Evolutionary conservation across 2,113 vertebrate genomes (phyloP).

Genomic region (Sturnus vulgaris): DNA sequence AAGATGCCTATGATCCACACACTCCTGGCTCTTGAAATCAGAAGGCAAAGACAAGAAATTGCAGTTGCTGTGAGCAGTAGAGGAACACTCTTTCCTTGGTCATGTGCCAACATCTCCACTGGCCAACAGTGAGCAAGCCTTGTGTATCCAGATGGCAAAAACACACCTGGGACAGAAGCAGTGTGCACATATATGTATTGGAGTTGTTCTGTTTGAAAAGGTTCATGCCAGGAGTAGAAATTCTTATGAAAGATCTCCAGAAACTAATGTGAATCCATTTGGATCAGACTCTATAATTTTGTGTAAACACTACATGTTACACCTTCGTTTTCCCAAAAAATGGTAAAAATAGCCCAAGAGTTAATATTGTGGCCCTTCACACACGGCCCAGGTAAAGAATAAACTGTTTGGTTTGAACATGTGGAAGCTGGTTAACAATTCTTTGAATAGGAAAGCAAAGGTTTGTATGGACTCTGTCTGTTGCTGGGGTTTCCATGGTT

Average conservation of each 20-base stretch:
- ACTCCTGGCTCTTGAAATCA: background rate
- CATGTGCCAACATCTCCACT: background rate
- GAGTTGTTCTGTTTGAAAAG: background rate
- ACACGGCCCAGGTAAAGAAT: background rate
- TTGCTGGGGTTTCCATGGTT: conserved; percentile 1
- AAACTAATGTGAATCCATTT: background rate
- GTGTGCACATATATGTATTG: background rate
- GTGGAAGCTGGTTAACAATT: background rate
- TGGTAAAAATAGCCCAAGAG: background rate
- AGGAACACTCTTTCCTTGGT: background rate
- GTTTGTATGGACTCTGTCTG: background rate
- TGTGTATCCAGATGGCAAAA: background rate
- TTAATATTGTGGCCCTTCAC: background rate
- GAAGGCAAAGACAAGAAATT: background rate
- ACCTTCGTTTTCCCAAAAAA: background rate
- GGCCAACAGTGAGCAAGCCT: background rate
- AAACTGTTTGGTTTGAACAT: background rate
- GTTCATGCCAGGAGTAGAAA: background rate
- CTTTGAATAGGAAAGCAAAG: background rate
- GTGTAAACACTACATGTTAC: background rate
- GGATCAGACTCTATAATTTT: background rate
- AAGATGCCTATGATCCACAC: background rate
- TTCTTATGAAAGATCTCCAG: background rate
- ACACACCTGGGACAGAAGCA: background rate
- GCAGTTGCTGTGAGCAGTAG: rapidly evolving